Evolutionary conservation across 2,113 vertebrate genomes (phyloP).

Genomic region (Indicator maculatus): DNA sequence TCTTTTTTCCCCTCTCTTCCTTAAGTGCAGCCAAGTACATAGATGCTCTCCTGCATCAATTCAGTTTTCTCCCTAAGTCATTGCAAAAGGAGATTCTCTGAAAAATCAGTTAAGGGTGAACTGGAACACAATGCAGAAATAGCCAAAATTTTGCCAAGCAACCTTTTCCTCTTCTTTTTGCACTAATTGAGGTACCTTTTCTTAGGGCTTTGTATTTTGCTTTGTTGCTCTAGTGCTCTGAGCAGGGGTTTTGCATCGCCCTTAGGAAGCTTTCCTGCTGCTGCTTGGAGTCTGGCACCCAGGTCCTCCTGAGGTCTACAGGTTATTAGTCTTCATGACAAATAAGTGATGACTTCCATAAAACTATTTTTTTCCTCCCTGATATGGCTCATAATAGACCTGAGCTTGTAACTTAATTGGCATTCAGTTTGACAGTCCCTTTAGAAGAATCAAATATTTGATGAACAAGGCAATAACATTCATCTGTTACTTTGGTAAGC

Average conservation of each 20-base stretch:
- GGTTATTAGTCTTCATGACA: background rate
- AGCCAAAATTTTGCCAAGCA: background rate
- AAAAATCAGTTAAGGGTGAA: background rate
- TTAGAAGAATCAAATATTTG: slow-evolving; percentile 49
- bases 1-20: background rate
- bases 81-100: background rate
- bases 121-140: background rate
- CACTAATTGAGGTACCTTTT: background rate
- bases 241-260: background rate
- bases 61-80: background rate
- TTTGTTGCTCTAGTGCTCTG: background rate
- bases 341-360: background rate
- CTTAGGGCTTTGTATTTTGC: background rate
- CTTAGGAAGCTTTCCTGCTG: background rate
- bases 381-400: background rate
- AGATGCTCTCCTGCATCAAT: fast-evolving
- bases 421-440: slow-evolving; percentile 36
- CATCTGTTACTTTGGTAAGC: background rate
- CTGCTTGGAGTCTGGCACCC: background rate
- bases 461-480: slow-evolving; percentile 60
- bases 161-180: fast-evolving
- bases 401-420: slow-evolving; percentile 23
- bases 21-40: background rate
- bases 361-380: background rate
- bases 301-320: background rate